Evolutionary conservation across 2,888 invertebrate genomes (phyloP).

Genomic region (Quadriops clusia): DNA sequence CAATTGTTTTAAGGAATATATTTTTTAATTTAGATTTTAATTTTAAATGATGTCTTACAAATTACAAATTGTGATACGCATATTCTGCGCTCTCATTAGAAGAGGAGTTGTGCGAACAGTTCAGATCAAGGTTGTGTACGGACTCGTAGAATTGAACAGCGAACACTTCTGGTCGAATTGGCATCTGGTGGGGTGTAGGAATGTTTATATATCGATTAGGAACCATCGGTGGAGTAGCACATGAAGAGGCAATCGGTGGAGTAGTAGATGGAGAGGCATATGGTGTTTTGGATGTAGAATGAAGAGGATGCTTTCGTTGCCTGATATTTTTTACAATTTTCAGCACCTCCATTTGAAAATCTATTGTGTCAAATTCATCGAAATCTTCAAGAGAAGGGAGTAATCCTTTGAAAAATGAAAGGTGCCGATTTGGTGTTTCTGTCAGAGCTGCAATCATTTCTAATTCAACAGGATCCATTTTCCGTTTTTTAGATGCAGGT

Average conservation of each 20-base stretch:
- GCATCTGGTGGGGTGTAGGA: constrained; percentile 1
- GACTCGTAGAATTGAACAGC: constrained; percentile 4
- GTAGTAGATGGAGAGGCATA: constrained; percentile 2
- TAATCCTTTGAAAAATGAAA: constrained; percentile 13
- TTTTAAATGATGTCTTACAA: no score
- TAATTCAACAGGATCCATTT: constrained; percentile 10
- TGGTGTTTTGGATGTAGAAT: constrained; percentile 1
- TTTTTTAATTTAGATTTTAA: constrained; percentile 3
- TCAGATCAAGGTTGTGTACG: no score
- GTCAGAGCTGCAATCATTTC: constrained; percentile 12
- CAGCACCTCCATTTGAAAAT: constrained; percentile 14
- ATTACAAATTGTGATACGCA: no score
- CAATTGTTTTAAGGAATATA: constrained; percentile 2
- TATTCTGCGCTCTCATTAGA: no score
- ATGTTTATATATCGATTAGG: no score
- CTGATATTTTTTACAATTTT: constrained; percentile 10
- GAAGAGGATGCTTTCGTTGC: constrained; percentile 5
- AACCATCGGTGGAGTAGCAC: background rate
- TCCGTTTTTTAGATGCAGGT: constrained; percentile 8
- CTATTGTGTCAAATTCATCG: constrained; percentile 12
- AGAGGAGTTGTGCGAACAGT: no score
- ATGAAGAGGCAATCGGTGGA: background rate
- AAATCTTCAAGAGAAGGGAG: constrained; percentile 14
- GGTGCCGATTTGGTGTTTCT: constrained; percentile 12
- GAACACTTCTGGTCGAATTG: constrained; percentile 1